Evolutionary conservation across 1,140 invertebrate genomes (phyloP), one percentile per base, ranked within the genome.

Genomic region (Geopemphigus sp.): DNA sequence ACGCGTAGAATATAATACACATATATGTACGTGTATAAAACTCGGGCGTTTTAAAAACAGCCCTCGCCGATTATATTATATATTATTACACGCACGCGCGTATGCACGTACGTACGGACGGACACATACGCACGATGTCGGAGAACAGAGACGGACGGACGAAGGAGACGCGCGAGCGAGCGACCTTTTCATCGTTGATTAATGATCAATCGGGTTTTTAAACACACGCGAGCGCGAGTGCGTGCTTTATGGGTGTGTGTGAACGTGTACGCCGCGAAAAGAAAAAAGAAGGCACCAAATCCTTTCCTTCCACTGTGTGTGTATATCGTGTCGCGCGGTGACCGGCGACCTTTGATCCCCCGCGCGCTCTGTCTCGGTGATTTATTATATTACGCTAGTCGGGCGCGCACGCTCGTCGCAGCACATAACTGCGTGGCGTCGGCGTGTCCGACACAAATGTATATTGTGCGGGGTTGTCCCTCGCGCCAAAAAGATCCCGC

Each of bases 311-410:
- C 59, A 45, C 56, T 29, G 12, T 4, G 3, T 8, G 32, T 4
- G 1, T 19, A 19, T 19, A 17, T 5, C 68, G 68, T 70, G 66
- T 70, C 68, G 68, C 39, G n/a, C n/a, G n/a, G n/a, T n/a, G n/a
- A n/a, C n/a, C n/a, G 54, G 74, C 57, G 74, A 63, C 74, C 74
- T 78, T 78, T 78, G 74, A 78, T 78, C 56, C 74, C 56, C 32
- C 57, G 56, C 53, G 72, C 12, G 5, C 32, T 47, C 68, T 72
- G 68, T 63, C 54, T 17, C 47, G 24, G 39, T 78, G 74, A 78
- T 78, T 78, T 78, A 78, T 78, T 78, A 78, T 63, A 24, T 15
- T 17, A 29, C 22, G 12, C n/a, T n/a, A 5, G 5, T 15, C n/a
- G 12, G 11, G 24, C 14, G 22, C 29, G n/a, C 19, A 39, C 32